A percentile compares a stretch with the other conserved stretches of the same genome.
Evolutionary conservation across 1,140 invertebrate genomes (phyloP).

Genomic region (Vanessa atalanta): DNA sequence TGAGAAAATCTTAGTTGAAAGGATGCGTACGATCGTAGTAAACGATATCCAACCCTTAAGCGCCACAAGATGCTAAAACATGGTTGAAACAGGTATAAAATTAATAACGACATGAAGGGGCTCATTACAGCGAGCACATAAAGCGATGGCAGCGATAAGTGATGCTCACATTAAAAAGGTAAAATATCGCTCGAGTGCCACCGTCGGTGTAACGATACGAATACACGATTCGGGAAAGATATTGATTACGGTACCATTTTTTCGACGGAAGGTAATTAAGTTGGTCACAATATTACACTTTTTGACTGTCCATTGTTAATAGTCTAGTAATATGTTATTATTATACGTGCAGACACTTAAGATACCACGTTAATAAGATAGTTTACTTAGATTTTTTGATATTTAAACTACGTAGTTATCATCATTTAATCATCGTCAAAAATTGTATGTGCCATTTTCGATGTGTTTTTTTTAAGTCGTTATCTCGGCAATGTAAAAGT

Average conservation of each 20-base stretch:
- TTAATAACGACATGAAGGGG: slow-evolving; percentile 41
- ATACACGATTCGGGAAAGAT: slow-evolving; percentile 22
- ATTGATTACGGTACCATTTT: slow-evolving; percentile 14
- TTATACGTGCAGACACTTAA: neutral
- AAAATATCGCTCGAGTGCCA: slow-evolving; percentile 33
- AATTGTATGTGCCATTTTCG: neutral
- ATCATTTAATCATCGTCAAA: too few relatives aligned
- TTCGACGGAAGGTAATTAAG: neutral
- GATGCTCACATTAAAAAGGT: slow-evolving; percentile 33
- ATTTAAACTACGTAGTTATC: neutral
- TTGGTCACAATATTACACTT: slow-evolving; percentile 1
- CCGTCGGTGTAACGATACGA: slow-evolving; percentile 20
- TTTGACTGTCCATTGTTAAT: neutral
- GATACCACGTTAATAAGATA: neutral
- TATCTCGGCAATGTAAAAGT: neutral
- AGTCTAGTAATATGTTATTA: neutral
- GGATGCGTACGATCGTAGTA: slow-evolving; percentile 1
- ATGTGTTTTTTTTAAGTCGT: neutral
- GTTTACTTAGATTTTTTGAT: neutral
- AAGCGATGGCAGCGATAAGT: slow-evolving; percentile 37
- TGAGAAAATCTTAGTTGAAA: slow-evolving; percentile 5
- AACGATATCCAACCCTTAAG: slow-evolving; percentile 19
- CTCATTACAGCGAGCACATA: slow-evolving; percentile 33
- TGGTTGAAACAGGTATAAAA: slow-evolving; percentile 40
- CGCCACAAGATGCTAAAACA: slow-evolving; percentile 29